Conservation (phyloP, 2,113 vertebrate species). For the Apodemus speciosus region DNA sequence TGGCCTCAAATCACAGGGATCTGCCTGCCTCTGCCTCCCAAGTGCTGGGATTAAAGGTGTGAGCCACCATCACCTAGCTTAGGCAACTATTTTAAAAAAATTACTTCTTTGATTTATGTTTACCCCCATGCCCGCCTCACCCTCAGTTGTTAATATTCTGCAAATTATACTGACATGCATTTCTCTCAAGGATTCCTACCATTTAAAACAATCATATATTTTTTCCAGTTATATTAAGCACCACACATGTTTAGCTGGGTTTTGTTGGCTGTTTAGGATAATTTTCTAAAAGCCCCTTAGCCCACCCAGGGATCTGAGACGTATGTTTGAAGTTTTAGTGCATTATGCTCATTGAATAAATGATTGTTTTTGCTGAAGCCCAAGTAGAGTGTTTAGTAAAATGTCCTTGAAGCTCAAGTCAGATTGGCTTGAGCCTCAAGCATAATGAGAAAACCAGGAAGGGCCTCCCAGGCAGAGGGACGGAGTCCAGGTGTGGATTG, state of each 20-base stretch:
- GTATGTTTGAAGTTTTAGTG: neutral
- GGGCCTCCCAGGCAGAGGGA: neutral
- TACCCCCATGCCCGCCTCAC: too few relatives aligned
- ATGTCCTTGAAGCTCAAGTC: slow-evolving; percentile 46
- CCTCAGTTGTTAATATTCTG: neutral
- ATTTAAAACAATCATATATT: neutral
- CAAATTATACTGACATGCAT: neutral
- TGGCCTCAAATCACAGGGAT: neutral
- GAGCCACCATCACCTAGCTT: neutral
- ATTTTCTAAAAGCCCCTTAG: slow-evolving; percentile 36
- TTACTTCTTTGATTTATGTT: neutral
- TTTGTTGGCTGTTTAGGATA: slow-evolving; percentile 35
- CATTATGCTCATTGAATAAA: slow-evolving; percentile 8
- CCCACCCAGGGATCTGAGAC: neutral
- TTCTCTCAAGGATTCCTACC: slow-evolving; percentile 4
- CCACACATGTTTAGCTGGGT: neutral
- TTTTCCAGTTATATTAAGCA: neutral
- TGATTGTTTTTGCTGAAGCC: neutral
- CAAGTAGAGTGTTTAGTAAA: neutral
- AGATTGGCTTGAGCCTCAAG: neutral
- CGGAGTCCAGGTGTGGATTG: neutral
- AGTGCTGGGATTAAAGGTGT: neutral
- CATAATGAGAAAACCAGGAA: neutral
- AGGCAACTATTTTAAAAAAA: neutral
- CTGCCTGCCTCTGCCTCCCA: neutral